Base-by-base conservation (phyloP, 1,140 invertebrate species). In the Ganaspis sp. region DNA sequence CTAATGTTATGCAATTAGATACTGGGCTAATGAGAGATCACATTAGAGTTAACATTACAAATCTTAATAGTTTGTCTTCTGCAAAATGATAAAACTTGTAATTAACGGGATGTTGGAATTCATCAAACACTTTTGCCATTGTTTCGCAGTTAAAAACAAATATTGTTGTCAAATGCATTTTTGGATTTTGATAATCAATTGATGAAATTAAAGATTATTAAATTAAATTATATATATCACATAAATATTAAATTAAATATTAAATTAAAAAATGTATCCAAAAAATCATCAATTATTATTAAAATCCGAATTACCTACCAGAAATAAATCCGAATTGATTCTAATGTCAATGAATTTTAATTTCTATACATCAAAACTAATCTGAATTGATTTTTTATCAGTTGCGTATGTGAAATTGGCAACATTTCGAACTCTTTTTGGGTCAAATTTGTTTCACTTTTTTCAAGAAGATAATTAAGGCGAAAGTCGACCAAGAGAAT, bases 381-480 rank as follows among this genome's bases (percentile, higher is more conserved):
- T 34, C 6, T 3, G 2, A 34, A 34, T 34, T 34, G 2, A 34
- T 3, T 34, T 34, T 34, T 34, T 34, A 34, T 34, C 29, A 34
- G 6, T 34, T 34, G 6, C 6, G 45, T 29, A 15, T 29, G 23
- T 26, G 58, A 64, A 64, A 64, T 29, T 26, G 9, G 58, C 58
- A 26, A 26, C 15, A 64, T 64, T 64, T 64, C 12, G 21, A 64
- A 64, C 15, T 64, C 58, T 64, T 64, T 64, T 64, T 64, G 58
- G 58, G 58, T 64, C 58, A 64, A 64, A 64, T 64, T 64, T 64
- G 58, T 64, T 64, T 64, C 58, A 64, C 58, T 64, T 64, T 64
- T 64, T 64, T 29, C 12, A n/a, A 29, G 58, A 12, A 64, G 58
- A 64, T 64, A 64, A 64, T 64, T 64, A 64, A 64, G 58, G 58